A percentile compares a stretch with the other conserved stretches of the same genome.
Conservation (phyloP, 2,888 invertebrate species). For the Leptinotarsa juncta region DNA sequence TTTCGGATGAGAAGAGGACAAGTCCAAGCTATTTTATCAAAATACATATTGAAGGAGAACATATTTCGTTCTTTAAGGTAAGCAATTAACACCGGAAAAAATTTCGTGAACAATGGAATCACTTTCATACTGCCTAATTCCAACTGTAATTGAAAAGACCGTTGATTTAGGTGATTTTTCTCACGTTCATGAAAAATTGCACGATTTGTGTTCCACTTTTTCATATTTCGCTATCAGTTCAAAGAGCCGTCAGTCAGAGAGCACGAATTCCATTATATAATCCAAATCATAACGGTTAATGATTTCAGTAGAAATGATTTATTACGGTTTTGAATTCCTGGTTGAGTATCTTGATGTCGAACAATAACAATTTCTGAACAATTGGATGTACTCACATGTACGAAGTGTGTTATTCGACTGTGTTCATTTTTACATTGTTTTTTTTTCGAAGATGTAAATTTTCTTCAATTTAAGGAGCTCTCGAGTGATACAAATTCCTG, state of each 20-base stretch:
- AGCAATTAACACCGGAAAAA: no score
- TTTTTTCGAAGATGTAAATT: no score
- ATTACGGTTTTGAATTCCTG: neutral
- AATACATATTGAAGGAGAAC: no score
- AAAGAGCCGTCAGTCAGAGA: neutral
- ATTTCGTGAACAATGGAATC: no score
- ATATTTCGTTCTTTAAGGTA: no score
- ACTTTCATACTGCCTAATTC: neutral
- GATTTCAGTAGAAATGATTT: neutral
- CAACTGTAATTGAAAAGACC: neutral
- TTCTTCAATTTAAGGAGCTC: no score
- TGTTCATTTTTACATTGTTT: no score
- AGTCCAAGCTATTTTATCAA: no score
- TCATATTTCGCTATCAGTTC: neutral
- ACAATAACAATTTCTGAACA: neutral
- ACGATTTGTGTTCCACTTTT: slow-evolving; percentile 2
- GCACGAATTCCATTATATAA: neutral
- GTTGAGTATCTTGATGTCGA: neutral
- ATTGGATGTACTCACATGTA: neutral
- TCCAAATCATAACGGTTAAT: slow-evolving; percentile 1
- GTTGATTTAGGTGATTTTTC: neutral
- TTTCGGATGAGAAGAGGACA: no score
- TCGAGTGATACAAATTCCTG: no score
- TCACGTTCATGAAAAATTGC: neutral
- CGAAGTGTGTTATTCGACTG: no score